Conservation (phyloP, 2,888 invertebrate species). For the Blastobasis adustella region DNA sequence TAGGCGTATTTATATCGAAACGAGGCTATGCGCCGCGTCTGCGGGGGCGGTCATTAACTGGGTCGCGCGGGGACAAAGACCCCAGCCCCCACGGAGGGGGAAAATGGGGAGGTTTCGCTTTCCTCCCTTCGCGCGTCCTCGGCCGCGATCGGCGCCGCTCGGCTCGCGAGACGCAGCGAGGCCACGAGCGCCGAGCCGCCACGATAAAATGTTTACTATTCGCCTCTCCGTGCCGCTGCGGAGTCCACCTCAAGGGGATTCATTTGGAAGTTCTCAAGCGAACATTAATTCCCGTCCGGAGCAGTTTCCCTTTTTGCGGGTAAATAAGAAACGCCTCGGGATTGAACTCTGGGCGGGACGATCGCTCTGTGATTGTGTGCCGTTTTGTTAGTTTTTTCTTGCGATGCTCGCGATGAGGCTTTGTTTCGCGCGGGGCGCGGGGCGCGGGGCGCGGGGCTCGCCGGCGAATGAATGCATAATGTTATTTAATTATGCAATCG, state of each 20-base stretch:
- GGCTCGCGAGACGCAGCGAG: constrained; percentile 41
- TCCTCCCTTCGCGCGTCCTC: constrained; percentile 32
- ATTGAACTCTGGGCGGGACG: constrained; percentile 30
- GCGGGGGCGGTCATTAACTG: constrained; percentile 72
- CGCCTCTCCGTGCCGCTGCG: constrained; percentile 31
- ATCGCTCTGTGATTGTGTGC: constrained; percentile 23
- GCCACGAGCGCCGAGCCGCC: constrained; percentile 36
- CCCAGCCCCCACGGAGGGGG: constrained; percentile 46
- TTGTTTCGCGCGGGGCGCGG: constrained; percentile 46
- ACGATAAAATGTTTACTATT: constrained; percentile 51
- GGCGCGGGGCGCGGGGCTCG: constrained; percentile 52
- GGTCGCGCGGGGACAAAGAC: constrained; percentile 71
- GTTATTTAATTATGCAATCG: constrained; percentile 66
- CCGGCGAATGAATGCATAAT: constrained; percentile 63
- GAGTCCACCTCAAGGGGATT: constrained; percentile 59
- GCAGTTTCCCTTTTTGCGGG: constrained; percentile 52
- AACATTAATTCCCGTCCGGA: constrained; percentile 46
- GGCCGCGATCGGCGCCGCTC: constrained; percentile 23
- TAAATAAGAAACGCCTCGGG: constrained; percentile 31
- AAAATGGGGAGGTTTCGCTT: constrained; percentile 59
- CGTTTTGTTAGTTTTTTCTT: constrained; percentile 19
- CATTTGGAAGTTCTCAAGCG: constrained; percentile 52
- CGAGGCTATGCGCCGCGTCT: constrained; percentile 66
- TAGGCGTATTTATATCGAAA: constrained; percentile 72
- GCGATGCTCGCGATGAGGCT: constrained; percentile 18